A percentile compares a stretch with the other conserved stretches of the same genome.
These are phyloP conservation scores for Paguma larvata DNA, from an alignment of 2,797 vertebrate species.

Conservation along the genomic window DNA sequence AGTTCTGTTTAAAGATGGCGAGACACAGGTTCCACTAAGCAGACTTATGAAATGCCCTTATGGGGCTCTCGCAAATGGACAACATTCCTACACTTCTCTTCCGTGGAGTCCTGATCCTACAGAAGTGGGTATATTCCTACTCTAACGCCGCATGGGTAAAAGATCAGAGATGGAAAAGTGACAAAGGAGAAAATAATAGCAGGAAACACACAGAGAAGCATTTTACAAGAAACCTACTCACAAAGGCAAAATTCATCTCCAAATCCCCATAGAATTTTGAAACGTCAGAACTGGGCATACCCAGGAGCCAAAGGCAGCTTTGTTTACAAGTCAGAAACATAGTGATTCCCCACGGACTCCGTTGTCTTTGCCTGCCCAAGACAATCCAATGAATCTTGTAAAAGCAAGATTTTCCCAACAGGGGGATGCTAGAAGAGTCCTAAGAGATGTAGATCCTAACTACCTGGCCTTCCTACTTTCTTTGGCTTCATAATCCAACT, in stretches of 20 bases:
- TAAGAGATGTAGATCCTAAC: not conserved
- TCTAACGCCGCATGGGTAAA: not conserved
- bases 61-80: not conserved
- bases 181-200: not conserved
- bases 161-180: not conserved
- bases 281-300: not conserved
- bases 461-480: not conserved
- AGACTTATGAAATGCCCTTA: not conserved
- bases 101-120: not conserved
- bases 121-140: not conserved
- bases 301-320: not conserved
- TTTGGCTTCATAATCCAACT: not conserved
- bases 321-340: not conserved
- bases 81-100: not conserved
- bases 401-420: not conserved
- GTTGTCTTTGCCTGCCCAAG: constrained; percentile 22
- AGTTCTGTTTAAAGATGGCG: not conserved
- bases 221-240: constrained; percentile 29
- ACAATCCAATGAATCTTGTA: not conserved
- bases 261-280: not conserved
- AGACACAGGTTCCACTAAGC: not conserved
- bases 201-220: not conserved
- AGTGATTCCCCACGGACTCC: not conserved
- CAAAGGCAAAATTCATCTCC: not conserved
- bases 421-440: not conserved